Evolutionary conservation across 2,113 vertebrate genomes (phyloP), one percentile per base, ranked within the genome.

Genomic region (Neotoma lepida): DNA sequence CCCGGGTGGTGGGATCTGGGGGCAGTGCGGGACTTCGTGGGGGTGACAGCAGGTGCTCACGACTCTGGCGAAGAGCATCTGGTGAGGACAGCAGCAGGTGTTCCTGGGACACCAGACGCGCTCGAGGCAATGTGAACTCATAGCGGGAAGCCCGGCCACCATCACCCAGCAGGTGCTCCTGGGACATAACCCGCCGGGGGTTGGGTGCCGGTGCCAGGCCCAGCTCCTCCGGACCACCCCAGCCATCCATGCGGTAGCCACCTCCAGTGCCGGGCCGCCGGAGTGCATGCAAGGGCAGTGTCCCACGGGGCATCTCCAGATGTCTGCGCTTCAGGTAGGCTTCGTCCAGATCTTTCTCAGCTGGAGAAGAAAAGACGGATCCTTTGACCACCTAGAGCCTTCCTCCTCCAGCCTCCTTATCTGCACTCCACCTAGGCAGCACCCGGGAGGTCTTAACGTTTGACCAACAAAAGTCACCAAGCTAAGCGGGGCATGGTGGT

Each of bases 341-440:
- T 86, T 99, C 99, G 64, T 99, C 99, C 89, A 99, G 98, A 96
- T 99, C 99, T 98, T 99, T 99, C 98, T 99, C 99, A 68, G 99
- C 98, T 98, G 90, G 49, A 73, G 46, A 63, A 73, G 74, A 95
- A 93, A 77, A 33, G 78, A 13, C 89, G 17, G 61, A 74, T 33
- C 44, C 39, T 13, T 1, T n/a, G 80, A 33, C 35, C 4, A 49
- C 13, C 80, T 51, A 12, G 35, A 56, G 4, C 49, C 39, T 68
- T 28, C 56, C 56, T 3, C 13, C 1, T 35, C n/a, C 49, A 24
- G n/a, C 41, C 28, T 26, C 26, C 18, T 24, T 46, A 24, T 35
- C 0, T 1, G 13, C 13, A 10, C 1, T 46, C 46, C 49, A 28
- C 51, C n/a, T 30, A 22, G 18, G 17, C 66, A 15, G 39, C 64